A percentile compares a stretch with the other conserved stretches of the same genome.
These are phyloP conservation scores for Cephonodes hylas DNA, from an alignment of 2,888 invertebrate species.

Conservation along the genomic window DNA sequence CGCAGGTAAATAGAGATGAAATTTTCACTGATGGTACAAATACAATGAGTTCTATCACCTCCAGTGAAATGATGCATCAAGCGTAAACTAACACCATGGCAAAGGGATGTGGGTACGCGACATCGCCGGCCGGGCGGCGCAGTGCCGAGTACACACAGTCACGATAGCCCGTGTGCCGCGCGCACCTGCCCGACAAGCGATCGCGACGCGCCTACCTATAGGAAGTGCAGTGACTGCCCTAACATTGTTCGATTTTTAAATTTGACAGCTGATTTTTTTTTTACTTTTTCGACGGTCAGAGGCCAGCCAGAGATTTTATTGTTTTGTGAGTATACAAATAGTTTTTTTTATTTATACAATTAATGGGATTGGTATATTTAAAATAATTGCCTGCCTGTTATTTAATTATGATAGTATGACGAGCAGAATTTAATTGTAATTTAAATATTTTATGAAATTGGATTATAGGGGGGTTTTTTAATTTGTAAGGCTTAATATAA, in stretches of 20 bases:
- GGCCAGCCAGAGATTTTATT: neutral
- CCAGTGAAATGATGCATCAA: slow-evolving; percentile 8
- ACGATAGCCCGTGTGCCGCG: slow-evolving; percentile 40
- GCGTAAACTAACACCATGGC: slow-evolving; percentile 12
- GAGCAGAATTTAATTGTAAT: too few relatives aligned
- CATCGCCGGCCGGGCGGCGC: slow-evolving; percentile 8
- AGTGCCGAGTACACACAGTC: slow-evolving; percentile 34
- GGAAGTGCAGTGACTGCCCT: slow-evolving; percentile 71
- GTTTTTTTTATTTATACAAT: neutral
- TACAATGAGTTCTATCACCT: neutral
- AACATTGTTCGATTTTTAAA: slow-evolving; percentile 43
- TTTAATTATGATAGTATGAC: too few relatives aligned
- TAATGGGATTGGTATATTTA: too few relatives aligned
- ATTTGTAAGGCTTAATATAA: neutral
- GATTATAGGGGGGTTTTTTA: too few relatives aligned
- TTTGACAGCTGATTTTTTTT: slow-evolving; percentile 45
- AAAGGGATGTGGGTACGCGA: slow-evolving; percentile 23
- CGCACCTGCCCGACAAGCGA: slow-evolving; percentile 37
- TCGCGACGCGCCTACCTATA: slow-evolving; percentile 38
- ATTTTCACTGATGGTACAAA: neutral
- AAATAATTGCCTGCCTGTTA: too few relatives aligned
- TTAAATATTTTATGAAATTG: too few relatives aligned
- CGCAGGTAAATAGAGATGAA: neutral
- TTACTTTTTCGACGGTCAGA: neutral
- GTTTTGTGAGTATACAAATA: neutral